Evolutionary conservation across 2,888 invertebrate species (phyloP), one percentile per base, ranked within the genome.

Genomic region (Epistrophella euchroma): DNA sequence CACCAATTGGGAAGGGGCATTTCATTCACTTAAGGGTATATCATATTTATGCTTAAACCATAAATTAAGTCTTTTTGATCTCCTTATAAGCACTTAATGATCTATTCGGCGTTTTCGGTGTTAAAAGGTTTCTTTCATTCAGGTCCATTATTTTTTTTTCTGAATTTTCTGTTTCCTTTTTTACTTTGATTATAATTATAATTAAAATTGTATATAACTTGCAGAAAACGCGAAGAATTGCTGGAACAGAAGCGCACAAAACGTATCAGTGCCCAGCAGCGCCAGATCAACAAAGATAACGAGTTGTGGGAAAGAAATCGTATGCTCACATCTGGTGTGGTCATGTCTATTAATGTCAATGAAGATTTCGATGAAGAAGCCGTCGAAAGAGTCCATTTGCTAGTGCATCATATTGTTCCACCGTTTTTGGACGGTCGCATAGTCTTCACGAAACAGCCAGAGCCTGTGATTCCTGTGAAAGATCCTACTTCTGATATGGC

Each of bases 401-500:
- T 99, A 9, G 99, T 99, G 0, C 98, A 99, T 92, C 99, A 99
- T 91, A 98, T 99, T 78, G 97, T 99, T 9, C 99, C 99, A 0
- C 99, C 99, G 0, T 99, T 99, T 93, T 94, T 99, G 3, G 99
- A 99, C 92, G 99, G 99, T 0, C 94, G 99, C 74, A 99, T 99
- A 88, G 98, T 99, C 0, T 99, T 99, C 92, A 99, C 99, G 0
- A 99, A 99, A 90, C 99, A 99, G 92, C 98, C 98, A 0, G 99
- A 99, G 91, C 99, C 99, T 1, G 98, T 99, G n/a, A 96, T 99
- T 90, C 99, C 99, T 15, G 97, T 95, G 90, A 95, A 96, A 91
- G 99, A 99, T 93, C 97, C 99, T 0, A 98, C 98, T 2, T 97
- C 97, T 0, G 99, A 99, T 90, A 98, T 99, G 98, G 99, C 99